These are phyloP conservation scores for Clarias macrocephalus DNA, from an alignment of 2,113 vertebrate species.

Conservation along the genomic window DNA sequence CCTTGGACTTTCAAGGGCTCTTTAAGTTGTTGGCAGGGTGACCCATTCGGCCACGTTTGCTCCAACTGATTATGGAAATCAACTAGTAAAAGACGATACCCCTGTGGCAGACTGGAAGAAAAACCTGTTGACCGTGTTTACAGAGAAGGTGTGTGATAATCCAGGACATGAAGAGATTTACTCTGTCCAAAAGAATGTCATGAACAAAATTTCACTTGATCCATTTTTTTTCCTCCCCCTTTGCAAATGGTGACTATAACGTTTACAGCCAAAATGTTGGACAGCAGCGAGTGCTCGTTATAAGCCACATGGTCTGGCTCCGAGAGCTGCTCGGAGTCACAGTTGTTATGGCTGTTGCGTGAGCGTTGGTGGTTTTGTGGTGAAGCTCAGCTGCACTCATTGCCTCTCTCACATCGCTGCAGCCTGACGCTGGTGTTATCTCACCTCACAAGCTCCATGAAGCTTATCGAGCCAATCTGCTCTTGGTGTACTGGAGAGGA, in stretches of 20 bases:
- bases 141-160: not conserved
- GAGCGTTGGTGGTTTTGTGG: conserved; percentile 47
- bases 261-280: conserved; percentile 27
- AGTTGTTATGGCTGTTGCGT: conserved; percentile 34
- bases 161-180: not conserved
- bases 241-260: conserved; percentile 5
- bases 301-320: conserved; percentile 28
- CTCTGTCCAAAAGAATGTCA: not conserved
- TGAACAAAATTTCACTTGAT: not conserved
- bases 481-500: conserved; percentile 69
- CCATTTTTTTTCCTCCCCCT: not conserved
- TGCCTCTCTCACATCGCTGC: conserved; percentile 51
- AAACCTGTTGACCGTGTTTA: not conserved
- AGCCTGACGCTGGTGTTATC: conserved; percentile 60
- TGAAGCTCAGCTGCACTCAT: conserved; percentile 40
- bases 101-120: not conserved
- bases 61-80: conserved; percentile 15
- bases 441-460: conserved; percentile 63
- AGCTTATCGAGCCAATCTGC: conserved; percentile 73
- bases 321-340: conserved; percentile 19
- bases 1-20: conserved; percentile 35
- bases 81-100: conserved; percentile 3
- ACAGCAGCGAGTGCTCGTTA: conserved; percentile 16
- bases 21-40: conserved; percentile 20
- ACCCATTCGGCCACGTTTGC: conserved; percentile 4